Base-by-base conservation (phyloP, 2,797 vertebrate species). In the Microctenopoma stevenorrisi region DNA sequence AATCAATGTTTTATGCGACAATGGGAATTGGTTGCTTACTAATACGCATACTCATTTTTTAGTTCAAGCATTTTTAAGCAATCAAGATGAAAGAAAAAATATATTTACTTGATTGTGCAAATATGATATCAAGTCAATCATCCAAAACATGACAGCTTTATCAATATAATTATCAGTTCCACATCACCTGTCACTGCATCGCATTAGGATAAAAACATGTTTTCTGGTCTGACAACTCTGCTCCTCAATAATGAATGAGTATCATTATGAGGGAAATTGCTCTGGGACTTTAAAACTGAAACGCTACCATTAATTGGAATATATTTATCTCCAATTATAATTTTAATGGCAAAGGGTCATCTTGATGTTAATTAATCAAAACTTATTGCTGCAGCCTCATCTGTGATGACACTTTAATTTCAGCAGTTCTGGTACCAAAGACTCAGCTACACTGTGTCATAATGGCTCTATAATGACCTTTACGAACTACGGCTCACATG, bases 361-460 rank as follows among this genome's bases (percentile, higher is more conserved):
- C 74, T 77, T 84, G 66, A 88, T 74, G 55, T 79, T 88, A 89
- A 91, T 92, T 86, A 91, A 90, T 89, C 87, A 82, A 69, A 79
- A 54, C 79, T 66, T 82, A 84, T 92, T 81, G 87, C 71, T 86
- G 74, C 57, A 40, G 78, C 77, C 69, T 85, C 78, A 68, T 86
- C 76, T 60, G 72, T 15, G 53, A 66, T 84, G 84, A 89, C 86
- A 87, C 84, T 90, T 92, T 89, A 86, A 91, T 89, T 87, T 87
- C 65, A 67, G 73, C 76, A 84, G 81, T 84, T 88, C 88, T 72
- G 68, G 56, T 67, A 66, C 66, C 61, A 33, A 71, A 13, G 68
- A 22, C 13, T 74, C 38, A 64, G 74, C 79, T 56, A 44, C 59
- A 68, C 62, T 37, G 51, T 70, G 79, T 85, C 80, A 75, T 86